These are phyloP conservation scores for Salpingus planirostris DNA, from an alignment of 2,888 invertebrate species.

Conservation along the genomic window DNA sequence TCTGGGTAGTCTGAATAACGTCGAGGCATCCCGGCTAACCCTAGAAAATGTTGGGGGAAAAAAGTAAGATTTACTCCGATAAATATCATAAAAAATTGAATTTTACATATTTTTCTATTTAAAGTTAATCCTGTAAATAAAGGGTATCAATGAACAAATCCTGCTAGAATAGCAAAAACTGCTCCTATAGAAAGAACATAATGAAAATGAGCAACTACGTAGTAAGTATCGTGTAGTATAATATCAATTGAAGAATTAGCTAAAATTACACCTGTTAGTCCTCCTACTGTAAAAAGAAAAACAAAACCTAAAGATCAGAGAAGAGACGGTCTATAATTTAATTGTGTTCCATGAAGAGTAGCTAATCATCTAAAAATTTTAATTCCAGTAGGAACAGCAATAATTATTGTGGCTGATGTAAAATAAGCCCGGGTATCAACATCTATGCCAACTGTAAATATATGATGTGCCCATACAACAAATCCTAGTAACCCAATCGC, in stretches of 20 bases:
- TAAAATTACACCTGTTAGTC: conserved; percentile 58
- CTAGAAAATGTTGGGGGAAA: conserved; percentile 72
- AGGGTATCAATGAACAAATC: conserved; percentile 64
- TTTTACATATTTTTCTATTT: conserved; percentile 50
- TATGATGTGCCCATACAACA: conserved; percentile 79
- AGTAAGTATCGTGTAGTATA: conserved; percentile 72
- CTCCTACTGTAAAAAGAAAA: conserved; percentile 68
- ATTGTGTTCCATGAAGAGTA: conserved; percentile 56
- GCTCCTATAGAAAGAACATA: conserved; percentile 74
- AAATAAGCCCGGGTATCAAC: conserved; percentile 78
- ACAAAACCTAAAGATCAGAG: conserved; percentile 67
- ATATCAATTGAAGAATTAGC: conserved; percentile 72
- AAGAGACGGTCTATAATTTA: conserved; percentile 50
- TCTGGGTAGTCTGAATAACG: conserved; percentile 57
- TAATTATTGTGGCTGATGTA: conserved; percentile 77
- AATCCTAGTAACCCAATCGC: conserved; percentile 75
- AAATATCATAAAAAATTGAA: conserved; percentile 65
- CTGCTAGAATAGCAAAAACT: conserved; percentile 68
- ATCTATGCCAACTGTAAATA: conserved; percentile 78
- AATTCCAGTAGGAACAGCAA: conserved; percentile 78
- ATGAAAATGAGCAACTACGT: conserved; percentile 76
- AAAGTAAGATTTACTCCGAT: conserved; percentile 70
- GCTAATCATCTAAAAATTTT: conserved; percentile 75
- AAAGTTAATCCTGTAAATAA: conserved; percentile 54
- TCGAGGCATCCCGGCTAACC: conserved; percentile 63